Conservation (phyloP, 2,113 vertebrate species). For the Phalacrocorax pelagicus region DNA sequence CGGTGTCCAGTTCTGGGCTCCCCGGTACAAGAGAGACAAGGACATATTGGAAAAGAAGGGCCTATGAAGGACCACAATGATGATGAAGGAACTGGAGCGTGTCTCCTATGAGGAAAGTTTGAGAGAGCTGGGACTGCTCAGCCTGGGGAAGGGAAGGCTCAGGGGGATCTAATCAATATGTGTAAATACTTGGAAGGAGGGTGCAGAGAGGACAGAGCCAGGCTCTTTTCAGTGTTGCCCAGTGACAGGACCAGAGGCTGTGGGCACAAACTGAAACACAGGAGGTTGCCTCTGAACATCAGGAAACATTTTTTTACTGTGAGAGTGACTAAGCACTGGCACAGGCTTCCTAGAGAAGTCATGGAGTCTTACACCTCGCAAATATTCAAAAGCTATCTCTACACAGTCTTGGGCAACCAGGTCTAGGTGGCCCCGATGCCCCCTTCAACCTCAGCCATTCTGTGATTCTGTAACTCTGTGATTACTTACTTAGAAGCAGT, state of each 20-base stretch:
- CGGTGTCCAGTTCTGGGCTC: neutral
- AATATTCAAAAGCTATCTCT: neutral
- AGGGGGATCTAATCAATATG: neutral
- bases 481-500: neutral
- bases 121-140: neutral
- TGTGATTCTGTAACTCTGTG: neutral
- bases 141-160: neutral
- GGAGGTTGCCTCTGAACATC: neutral
- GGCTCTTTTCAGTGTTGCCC: no score
- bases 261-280: no score
- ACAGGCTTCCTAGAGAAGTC: neutral
- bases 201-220: no score
- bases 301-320: neutral
- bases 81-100: neutral
- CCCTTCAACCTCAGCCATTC: neutral
- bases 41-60: neutral
- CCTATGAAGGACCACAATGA: no score
- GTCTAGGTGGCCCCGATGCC: neutral
- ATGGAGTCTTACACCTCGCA: neutral
- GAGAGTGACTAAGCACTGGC: neutral
- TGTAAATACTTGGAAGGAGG: no score
- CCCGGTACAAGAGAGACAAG: neutral
- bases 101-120: neutral
- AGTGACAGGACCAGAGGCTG: no score
- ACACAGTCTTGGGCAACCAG: neutral